Base-by-base conservation (phyloP, 1,140 invertebrate species). In the Cyrtorhinus lividipennis region DNA sequence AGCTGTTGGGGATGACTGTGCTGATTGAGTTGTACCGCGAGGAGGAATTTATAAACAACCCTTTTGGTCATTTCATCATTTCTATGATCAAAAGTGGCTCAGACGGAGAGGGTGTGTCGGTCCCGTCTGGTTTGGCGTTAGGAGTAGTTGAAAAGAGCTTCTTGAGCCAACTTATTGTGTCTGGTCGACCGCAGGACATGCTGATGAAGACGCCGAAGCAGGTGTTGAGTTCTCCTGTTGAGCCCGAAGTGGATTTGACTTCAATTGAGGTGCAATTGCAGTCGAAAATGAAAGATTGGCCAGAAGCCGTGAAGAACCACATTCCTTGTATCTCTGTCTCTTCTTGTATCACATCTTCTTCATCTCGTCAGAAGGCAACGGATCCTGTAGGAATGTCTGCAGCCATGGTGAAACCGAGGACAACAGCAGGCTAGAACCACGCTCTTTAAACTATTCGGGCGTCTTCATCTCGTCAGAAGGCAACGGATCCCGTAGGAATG, bases 21-120 rank as follows among this genome's bases (percentile, higher is more conserved):
- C 74, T 90, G 13, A 84, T 82, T 74, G 85, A 88, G 66, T 77
- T 88, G 68, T 89, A 87, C 71, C 80, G 81, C 70, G 78, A 76
- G 24, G 86, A 89, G 66, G 77, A 81, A 2, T 73, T 86, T 27
- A 74, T 78, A 25, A 77, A 76, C 3, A 88, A 85, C 66, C 87
- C 87, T 22, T 89, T 89, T 74, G 82, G 81, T 2, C 77, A 82
- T 64, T 80, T 83, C 13, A 84, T 86, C 73, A 76, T 82, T 24
- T 77, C 80, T 69, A 70, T 85, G 22, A 66, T 86, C 73, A 83
- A 84, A 75, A 74, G 72, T 69, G 63, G 62, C 67, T 20, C 74
- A 20, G 23, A 15, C 8, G n/a, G n/a, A 18, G 24, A 30, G 1
- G 24, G 24, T 27, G 12, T 2, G 15, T 44, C 24, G 12, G 18